Percentiles rank a stretch among this genome's conserved stretches.
Evolutionary conservation across 2,888 invertebrate species (phyloP).

Genomic region (Trichopoda pennipes): DNA sequence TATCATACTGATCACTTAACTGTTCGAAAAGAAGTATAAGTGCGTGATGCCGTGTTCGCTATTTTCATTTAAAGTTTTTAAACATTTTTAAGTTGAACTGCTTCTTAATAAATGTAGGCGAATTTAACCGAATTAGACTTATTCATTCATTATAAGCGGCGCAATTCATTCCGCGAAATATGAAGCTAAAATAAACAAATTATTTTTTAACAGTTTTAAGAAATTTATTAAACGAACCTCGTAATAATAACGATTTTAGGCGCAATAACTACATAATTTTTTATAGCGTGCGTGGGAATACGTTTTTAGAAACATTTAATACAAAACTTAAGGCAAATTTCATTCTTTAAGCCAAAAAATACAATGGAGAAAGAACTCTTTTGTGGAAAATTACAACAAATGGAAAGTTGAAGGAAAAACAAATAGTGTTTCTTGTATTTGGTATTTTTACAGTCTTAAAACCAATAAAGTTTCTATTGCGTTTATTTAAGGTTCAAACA

Average conservation of each 20-base stretch:
- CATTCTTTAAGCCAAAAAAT: constrained; percentile 26
- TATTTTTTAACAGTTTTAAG: no score
- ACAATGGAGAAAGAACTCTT: neutral
- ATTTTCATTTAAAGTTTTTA: no score
- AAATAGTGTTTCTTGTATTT: constrained; percentile 21
- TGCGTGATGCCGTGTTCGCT: no score
- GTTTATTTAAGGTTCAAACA: constrained; percentile 3
- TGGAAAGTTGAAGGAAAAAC: neutral
- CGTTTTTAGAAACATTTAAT: constrained; percentile 24
- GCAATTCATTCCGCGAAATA: no score
- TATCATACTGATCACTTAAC: no score
- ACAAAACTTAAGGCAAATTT: constrained; percentile 27
- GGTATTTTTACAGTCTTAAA: constrained; percentile 14
- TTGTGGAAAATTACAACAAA: constrained; percentile 11
- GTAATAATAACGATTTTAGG: neutral
- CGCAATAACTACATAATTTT: constrained; percentile 8
- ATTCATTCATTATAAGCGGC: no score
- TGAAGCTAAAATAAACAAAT: no score
- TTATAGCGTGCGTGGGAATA: constrained; percentile 24
- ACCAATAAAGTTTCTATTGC: constrained; percentile 40
- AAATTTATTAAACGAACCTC: no score
- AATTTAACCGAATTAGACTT: no score
- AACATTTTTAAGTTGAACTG: no score
- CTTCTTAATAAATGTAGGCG: no score
- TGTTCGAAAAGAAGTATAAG: no score